These are phyloP conservation scores for Stenopsyche tienmushanensis DNA, from an alignment of 1,140 invertebrate genomes.

Conservation along the genomic window DNA sequence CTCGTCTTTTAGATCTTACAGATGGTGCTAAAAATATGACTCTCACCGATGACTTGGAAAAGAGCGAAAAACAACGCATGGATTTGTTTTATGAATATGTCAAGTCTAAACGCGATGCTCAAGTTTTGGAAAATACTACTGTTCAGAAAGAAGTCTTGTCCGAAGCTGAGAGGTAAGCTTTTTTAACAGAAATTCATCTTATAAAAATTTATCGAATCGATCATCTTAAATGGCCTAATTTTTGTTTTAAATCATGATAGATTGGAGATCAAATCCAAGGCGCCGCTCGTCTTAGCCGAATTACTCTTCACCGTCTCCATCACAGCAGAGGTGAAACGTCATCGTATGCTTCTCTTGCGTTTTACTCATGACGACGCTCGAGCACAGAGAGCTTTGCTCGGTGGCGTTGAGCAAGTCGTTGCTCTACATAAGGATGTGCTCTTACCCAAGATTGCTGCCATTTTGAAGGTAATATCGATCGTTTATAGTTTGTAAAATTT, in stretches of 20 bases:
- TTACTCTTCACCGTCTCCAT: slow-evolving; percentile 85
- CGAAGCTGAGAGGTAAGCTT: slow-evolving; percentile 78
- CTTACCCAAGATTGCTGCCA: slow-evolving; percentile 84
- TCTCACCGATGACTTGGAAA: slow-evolving; percentile 94
- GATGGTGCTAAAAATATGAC: slow-evolving; percentile 93
- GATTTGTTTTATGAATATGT: slow-evolving; percentile 92
- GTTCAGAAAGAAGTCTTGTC: slow-evolving; percentile 83
- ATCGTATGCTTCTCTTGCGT: slow-evolving; percentile 73
- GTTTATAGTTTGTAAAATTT: slow-evolving; percentile 22
- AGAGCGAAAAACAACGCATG: slow-evolving; percentile 93
- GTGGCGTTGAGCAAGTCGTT: slow-evolving; percentile 93
- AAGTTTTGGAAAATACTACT: slow-evolving; percentile 60
- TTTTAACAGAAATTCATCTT: background rate
- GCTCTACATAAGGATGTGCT: slow-evolving; percentile 77
- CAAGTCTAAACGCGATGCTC: slow-evolving; percentile 70
- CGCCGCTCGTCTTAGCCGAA: slow-evolving; percentile 89
- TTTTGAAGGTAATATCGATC: slow-evolving; percentile 70
- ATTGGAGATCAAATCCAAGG: slow-evolving; percentile 93
- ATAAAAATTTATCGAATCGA: background rate
- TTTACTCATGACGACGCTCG: slow-evolving; percentile 88
- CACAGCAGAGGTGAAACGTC: slow-evolving; percentile 70
- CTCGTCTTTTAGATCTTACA: slow-evolving; percentile 83
- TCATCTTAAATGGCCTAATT: slow-evolving; percentile 1
- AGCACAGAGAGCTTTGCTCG: slow-evolving; percentile 93
- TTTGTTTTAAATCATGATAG: slow-evolving; percentile 48